phyloP scores from a whole-genome alignment of 2,113 vertebrate genomes.

The Sardina pilchardus region DNA sequence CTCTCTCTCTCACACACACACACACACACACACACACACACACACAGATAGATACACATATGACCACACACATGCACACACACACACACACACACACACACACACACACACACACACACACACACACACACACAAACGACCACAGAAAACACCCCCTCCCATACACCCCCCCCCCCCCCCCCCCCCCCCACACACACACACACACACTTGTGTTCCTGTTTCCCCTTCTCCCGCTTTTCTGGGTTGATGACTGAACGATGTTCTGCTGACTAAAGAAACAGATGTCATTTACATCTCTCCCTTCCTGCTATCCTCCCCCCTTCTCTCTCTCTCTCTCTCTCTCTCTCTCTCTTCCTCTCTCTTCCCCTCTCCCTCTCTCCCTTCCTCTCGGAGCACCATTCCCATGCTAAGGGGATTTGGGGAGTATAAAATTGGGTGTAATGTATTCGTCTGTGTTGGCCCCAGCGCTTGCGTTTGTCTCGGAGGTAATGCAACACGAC shows the following conservation, averaged over 20 bases:
- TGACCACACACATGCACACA: background rate
- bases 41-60: background rate
- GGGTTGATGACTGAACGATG: constrained; percentile 32
- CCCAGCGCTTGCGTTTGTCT: constrained; percentile 36
- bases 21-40: constrained; percentile 31
- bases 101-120: constrained; percentile 33
- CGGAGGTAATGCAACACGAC: constrained; percentile 56
- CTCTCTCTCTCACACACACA: constrained; percentile 48
- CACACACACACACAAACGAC: constrained; percentile 30
- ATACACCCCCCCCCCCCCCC: constrained; percentile 14
- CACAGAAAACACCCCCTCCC: background rate
- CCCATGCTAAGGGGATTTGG: constrained; percentile 21
- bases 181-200: constrained; percentile 29
- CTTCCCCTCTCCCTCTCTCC: constrained; percentile 1
- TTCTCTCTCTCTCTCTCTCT: constrained; percentile 5
- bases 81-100: constrained; percentile 23
- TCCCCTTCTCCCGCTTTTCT: constrained; percentile 34
- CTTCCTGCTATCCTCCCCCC: background rate
- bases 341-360: background rate
- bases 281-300: constrained; percentile 49
- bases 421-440: constrained; percentile 55
- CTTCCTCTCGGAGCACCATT: background rate
- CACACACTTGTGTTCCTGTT: constrained; percentile 28
- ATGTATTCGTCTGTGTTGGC: constrained; percentile 54
- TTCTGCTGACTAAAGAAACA: constrained; percentile 45